These are phyloP conservation scores for Tauraco erythrolophus DNA, from an alignment of 2,113 vertebrate species.

Conservation along the genomic window DNA sequence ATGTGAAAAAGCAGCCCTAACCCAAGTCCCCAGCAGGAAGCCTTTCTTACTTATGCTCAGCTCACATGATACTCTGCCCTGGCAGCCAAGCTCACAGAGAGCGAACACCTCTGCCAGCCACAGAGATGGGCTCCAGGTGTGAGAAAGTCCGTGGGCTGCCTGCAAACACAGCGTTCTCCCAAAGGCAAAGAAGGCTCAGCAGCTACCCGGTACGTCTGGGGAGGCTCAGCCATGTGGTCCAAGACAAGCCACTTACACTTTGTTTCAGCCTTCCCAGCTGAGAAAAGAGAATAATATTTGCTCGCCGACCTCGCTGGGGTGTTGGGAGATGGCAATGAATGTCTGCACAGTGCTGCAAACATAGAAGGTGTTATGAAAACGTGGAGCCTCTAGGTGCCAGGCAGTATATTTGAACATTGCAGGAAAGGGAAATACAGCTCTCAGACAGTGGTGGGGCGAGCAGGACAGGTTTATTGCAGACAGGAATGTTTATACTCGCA, in stretches of 20 bases:
- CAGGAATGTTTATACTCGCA: not conserved
- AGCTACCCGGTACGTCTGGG: not conserved
- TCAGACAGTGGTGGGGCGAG: not conserved
- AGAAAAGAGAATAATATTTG: conserved; percentile 57
- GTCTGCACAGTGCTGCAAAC: conserved; percentile 13
- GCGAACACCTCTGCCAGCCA: not conserved
- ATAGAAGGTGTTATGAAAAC: conserved; percentile 16
- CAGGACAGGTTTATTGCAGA: conserved; percentile 49
- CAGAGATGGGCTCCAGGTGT: not conserved
- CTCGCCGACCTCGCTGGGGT: accelerated
- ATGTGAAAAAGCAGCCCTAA: not conserved
- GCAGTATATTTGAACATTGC: not conserved
- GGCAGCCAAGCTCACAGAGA: not conserved
- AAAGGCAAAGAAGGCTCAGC: not conserved
- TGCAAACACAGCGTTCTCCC: accelerated
- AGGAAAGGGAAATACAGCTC: conserved; percentile 15
- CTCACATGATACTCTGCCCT: not conserved
- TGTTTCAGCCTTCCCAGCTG: not conserved
- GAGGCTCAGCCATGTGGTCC: not conserved
- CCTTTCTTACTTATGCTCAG: not conserved
- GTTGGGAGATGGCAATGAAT: conserved; percentile 12
- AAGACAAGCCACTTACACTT: not conserved
- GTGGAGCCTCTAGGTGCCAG: not conserved
- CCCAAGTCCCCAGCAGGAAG: not conserved
- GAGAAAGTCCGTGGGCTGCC: not conserved